A percentile compares a stretch with the other conserved stretches of the same genome.
Conservation (phyloP, 2,797 vertebrate genomes). For the Fistularia tabacaria region DNA sequence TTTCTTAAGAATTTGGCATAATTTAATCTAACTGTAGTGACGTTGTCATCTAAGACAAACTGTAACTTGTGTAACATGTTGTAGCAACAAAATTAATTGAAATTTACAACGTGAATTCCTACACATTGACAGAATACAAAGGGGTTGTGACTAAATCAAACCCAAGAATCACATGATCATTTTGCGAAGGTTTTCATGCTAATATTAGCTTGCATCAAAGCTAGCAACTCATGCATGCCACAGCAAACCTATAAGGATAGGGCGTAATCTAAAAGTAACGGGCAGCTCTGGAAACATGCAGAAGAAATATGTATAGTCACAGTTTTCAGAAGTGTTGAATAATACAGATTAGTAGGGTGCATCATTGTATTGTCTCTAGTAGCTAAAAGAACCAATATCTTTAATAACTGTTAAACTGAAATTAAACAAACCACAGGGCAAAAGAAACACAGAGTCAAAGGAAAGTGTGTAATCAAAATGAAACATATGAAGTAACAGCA, state of each 20-base stretch:
- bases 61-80: slow-evolving; percentile 9
- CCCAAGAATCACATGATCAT: slow-evolving; percentile 36
- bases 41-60: slow-evolving; percentile 1
- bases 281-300: slow-evolving; percentile 55
- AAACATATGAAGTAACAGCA: slow-evolving; percentile 21
- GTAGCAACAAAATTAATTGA: slow-evolving; percentile 16
- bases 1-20: slow-evolving; percentile 5
- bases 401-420: slow-evolving; percentile 32
- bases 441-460: slow-evolving; percentile 65
- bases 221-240: slow-evolving; percentile 55
- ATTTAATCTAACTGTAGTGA: slow-evolving; percentile 10
- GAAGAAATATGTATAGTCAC: slow-evolving; percentile 49
- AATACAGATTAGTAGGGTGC: slow-evolving; percentile 34
- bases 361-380: slow-evolving; percentile 23
- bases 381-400: slow-evolving; percentile 29
- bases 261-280: slow-evolving; percentile 48
- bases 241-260: slow-evolving; percentile 52
- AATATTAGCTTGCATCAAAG: slow-evolving; percentile 51
- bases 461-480: slow-evolving; percentile 66
- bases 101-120: slow-evolving; percentile 25
- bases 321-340: slow-evolving; percentile 56
- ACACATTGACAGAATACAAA: slow-evolving; percentile 43
- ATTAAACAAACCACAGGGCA: slow-evolving; percentile 47
- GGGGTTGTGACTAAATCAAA: slow-evolving; percentile 36
- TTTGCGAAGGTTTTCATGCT: slow-evolving; percentile 55